phyloP scores from a whole-genome alignment of 2,888 invertebrate genomes.

The Metallyticus violacea region DNA sequence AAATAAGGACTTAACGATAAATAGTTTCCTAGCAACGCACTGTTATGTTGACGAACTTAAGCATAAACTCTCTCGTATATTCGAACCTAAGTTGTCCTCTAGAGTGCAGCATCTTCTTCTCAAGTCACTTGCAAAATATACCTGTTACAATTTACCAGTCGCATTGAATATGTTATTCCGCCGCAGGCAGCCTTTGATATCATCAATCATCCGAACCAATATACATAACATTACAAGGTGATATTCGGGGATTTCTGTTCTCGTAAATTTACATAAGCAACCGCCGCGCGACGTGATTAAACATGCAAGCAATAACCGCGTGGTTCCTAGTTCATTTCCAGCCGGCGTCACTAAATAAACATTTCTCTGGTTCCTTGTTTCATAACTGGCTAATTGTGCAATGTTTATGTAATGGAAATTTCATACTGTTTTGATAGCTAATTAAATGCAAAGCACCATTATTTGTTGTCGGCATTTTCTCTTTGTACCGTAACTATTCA shows the following conservation, averaged over 20 bases:
- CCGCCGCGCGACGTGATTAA: neutral
- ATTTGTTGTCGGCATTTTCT: neutral
- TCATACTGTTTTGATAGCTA: neutral
- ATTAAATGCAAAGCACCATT: neutral
- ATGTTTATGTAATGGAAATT: neutral
- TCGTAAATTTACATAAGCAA: neutral
- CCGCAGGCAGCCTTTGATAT: neutral
- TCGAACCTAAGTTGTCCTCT: neutral
- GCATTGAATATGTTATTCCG: neutral
- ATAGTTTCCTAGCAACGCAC: too few relatives aligned
- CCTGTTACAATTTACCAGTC: neutral
- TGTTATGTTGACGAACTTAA: too few relatives aligned
- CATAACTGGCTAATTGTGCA: neutral
- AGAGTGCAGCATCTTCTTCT: neutral
- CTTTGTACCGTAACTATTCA: neutral
- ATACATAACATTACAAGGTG: neutral
- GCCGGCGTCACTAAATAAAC: neutral
- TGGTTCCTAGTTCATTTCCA: neutral
- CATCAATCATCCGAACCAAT: neutral
- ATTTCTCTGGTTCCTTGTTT: neutral
- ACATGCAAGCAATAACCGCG: neutral
- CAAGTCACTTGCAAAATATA: neutral
- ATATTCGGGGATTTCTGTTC: neutral
- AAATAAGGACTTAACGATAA: too few relatives aligned
- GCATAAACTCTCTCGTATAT: neutral